phyloP scores from a whole-genome alignment of 1,140 invertebrate species.

The Plodia interpunctella region DNA sequence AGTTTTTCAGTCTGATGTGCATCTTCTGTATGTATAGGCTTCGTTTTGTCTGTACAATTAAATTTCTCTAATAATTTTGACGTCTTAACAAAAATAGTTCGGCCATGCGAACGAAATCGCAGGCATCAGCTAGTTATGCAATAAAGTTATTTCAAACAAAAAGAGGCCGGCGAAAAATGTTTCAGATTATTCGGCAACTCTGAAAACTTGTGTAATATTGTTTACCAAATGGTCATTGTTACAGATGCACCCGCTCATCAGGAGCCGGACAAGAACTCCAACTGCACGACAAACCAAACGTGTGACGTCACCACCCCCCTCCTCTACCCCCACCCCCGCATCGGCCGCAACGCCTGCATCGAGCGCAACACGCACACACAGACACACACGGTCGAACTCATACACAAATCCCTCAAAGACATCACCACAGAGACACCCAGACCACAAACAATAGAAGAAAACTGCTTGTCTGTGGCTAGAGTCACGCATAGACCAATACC shows the following conservation, averaged over 20 bases:
- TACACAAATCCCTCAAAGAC: constrained; percentile 84
- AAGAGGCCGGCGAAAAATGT: no score
- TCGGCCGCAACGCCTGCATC: constrained; percentile 92
- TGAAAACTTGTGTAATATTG: not conserved
- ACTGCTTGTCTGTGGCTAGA: constrained; percentile 56
- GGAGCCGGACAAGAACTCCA: constrained; percentile 56
- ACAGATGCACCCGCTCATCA: constrained; percentile 23
- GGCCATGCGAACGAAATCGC: no score
- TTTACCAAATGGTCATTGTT: not conserved
- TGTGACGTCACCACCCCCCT: constrained; percentile 60
- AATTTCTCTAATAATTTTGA: no score
- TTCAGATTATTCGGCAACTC: not conserved
- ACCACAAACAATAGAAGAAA: constrained; percentile 35
- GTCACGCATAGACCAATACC: constrained; percentile 30
- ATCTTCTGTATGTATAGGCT: no score
- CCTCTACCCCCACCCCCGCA: constrained; percentile 84
- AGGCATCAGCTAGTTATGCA: no score
- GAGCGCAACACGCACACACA: constrained; percentile 87
- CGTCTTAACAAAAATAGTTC: no score
- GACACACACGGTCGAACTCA: constrained; percentile 80
- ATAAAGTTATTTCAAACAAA: no score
- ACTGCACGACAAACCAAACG: constrained; percentile 37
- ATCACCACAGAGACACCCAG: constrained; percentile 56
- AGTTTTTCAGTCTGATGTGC: no score
- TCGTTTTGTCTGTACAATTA: no score